Conservation (phyloP, 92 coral and sea anemone species). For the Epizoanthus rinbou region DNA sequence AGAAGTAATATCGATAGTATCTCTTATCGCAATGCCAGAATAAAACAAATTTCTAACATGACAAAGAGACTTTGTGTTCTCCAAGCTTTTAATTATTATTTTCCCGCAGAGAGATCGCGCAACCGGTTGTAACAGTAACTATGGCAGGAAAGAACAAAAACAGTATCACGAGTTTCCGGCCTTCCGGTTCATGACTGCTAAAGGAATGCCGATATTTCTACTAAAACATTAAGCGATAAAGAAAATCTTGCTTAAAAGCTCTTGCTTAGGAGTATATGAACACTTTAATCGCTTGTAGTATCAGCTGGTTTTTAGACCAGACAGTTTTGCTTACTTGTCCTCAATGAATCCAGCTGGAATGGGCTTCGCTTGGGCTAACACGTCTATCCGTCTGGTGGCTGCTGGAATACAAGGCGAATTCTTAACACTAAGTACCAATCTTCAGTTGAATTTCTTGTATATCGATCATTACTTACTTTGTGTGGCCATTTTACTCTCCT, state of each 20-base stretch:
- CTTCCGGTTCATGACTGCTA: too few relatives aligned
- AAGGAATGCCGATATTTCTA: background rate
- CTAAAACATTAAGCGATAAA: conserved; percentile 25
- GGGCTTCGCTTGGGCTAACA: conserved; percentile 73
- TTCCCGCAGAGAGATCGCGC: too few relatives aligned
- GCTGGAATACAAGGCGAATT: conserved; percentile 49
- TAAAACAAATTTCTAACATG: too few relatives aligned
- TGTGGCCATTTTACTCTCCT: conserved; percentile 49
- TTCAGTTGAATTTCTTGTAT: background rate
- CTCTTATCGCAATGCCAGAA: too few relatives aligned
- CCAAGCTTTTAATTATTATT: too few relatives aligned
- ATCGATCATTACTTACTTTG: conserved; percentile 33
- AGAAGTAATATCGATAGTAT: too few relatives aligned
- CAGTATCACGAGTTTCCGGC: too few relatives aligned
- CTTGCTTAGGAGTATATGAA: background rate
- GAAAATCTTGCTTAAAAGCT: background rate
- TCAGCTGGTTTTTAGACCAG: background rate
- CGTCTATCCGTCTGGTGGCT: conserved; percentile 60
- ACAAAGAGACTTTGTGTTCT: too few relatives aligned
- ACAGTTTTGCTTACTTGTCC: conserved; percentile 67
- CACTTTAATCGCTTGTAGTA: background rate
- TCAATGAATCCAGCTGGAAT: conserved; percentile 88
- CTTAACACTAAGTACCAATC: background rate
- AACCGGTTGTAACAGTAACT: background rate
- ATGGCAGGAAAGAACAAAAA: background rate